Base-by-base conservation (phyloP, 2,888 invertebrate species). In the Latheticus oryzae region DNA sequence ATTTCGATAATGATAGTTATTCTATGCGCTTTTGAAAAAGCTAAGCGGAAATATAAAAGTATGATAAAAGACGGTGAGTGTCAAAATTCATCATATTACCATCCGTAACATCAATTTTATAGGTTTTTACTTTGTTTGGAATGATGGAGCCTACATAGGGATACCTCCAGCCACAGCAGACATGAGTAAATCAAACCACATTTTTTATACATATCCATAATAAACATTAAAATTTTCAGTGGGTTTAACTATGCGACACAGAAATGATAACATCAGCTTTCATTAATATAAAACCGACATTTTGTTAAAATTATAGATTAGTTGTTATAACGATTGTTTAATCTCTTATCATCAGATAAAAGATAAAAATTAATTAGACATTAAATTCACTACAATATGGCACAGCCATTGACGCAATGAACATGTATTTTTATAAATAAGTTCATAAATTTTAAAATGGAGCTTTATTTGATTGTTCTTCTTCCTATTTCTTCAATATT, bases 111-210 rank as follows among this genome's bases (percentile, higher is more conserved):
- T 16, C 5, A 2, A 35, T 17, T 38, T 12, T 4, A 21, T 15
- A 58, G 58, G 58, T 5, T 58, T 45, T 38, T 58, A 45, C 12
- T 58, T 58, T 12, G 42, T 53, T 3, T 58, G 52, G 58, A 53
- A 53, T 16, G 24, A 23, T n/a, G 24, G 23, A 5, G 32, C 11
- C 3, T 58, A 16, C 16, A 5, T 53, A 11, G 58, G 53, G n/a
- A 11, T 58, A 5, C 26, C 58, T 17, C 53, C 58, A 4, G 58
- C 47, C 17, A 16, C 23, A 3, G 58, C 53, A n/a, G 53, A 42
- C 5, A 13, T 8, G 11, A 13, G 58, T 58, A 48, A n/a, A n/a
- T n/a, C n/a, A n/a, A n/a, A n/a, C n/a, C n/a, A 30, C 23, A 13
- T 21, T 23, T 7, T n/a, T 13, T 1, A 24, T 4, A 5, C n/a